phyloP scores from a whole-genome alignment of 2,888 invertebrate genomes.

The Uloborus plumipes region DNA sequence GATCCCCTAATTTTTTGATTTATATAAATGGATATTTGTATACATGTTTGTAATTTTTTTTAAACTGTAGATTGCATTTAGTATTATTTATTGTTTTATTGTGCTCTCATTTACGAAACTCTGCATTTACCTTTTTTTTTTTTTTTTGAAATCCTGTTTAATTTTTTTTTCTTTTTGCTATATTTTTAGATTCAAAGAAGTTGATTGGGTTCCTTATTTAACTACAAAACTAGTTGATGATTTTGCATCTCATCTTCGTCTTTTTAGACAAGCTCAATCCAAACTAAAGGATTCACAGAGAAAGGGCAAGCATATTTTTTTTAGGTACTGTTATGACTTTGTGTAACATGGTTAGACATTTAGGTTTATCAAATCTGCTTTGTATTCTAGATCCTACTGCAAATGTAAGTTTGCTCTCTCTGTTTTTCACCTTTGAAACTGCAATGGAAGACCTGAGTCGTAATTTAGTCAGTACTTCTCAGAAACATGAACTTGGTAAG shows the following conservation, averaged over 20 bases:
- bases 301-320: slow-evolving; percentile 28
- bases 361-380: background rate
- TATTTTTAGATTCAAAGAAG: slow-evolving; percentile 78
- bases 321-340: background rate
- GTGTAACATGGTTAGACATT: background rate
- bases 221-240: slow-evolving; percentile 91
- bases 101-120: too few relatives aligned
- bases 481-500: slow-evolving; percentile 74
- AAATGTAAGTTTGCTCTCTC: slow-evolving; percentile 76
- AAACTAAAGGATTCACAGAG: slow-evolving; percentile 69
- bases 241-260: slow-evolving; percentile 87
- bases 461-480: slow-evolving; percentile 83
- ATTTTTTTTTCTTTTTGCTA: background rate
- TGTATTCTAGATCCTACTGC: slow-evolving; percentile 55
- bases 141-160: too few relatives aligned
- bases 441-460: slow-evolving; percentile 87
- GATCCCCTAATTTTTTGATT: too few relatives aligned
- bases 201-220: slow-evolving; percentile 91
- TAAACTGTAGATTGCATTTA: too few relatives aligned
- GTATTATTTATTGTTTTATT: too few relatives aligned
- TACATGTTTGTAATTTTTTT: too few relatives aligned
- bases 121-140: too few relatives aligned
- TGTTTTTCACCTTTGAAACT: slow-evolving; percentile 91
- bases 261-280: slow-evolving; percentile 83
- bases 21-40: too few relatives aligned